Evolutionary conservation across 2,113 vertebrate species (phyloP), one percentile per base, ranked within the genome.

Genomic region (Notothenia rossii): DNA sequence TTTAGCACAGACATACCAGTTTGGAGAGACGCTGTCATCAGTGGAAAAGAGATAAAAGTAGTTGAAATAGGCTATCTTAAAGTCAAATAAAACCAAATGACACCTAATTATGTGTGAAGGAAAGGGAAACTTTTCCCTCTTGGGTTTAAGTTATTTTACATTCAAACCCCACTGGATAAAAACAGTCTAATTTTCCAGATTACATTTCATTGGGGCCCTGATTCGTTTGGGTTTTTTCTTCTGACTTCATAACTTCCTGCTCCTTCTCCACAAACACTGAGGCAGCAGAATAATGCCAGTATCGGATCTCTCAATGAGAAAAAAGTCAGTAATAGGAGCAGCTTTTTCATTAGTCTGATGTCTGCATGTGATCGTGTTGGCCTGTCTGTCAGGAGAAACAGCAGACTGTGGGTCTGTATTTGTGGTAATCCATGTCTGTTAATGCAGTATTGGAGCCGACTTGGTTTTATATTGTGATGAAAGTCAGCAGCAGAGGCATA

Each of bases 391-490:
- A 7, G 74, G 48, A 60, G 70, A 10, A 77, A 55, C 58, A 69
- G 77, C 72, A 84, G 88, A 84, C 84, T 84, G 78, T 10, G 64
- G 62, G 86, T 79, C 84, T 88, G 84, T 86, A 62, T 86, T 81
- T 86, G 86, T 85, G 83, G 83, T 86, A 20, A 56, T 85, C 56
- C 76, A 59, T 49, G 66, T 86, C 72, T 87, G 79, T 61, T 76
- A 66, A 84, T 63, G 65, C 67, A 10, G 18, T 40, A 48, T 43
- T 76, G 58, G 81, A 85, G 74, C 73, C 55, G 0, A 25, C 9
- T 55, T 48, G 61, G 51, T 71, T 89, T 69, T 77, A 46, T 63
- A 56, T 76, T 84, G 76, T 51, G 77, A 84, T 81, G 75, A 83
- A 80, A 70, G 87, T 59, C 62, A 55, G 15, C 12, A 64, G 17